Evolutionary conservation across 2,888 invertebrate genomes (phyloP), one percentile per base, ranked within the genome.

Genomic region (Mystacides longicornis): DNA sequence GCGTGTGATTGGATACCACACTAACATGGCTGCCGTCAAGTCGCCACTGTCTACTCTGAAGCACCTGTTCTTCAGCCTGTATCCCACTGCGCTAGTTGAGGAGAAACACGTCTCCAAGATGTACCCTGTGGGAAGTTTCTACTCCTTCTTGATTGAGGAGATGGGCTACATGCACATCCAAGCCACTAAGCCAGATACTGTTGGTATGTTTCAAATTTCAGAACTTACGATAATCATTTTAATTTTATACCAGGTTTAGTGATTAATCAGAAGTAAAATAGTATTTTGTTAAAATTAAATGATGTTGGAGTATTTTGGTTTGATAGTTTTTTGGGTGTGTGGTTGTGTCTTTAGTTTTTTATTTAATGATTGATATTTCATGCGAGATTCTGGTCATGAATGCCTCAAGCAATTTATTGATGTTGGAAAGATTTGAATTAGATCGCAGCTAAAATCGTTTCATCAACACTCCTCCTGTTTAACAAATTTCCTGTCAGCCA

Each of bases 111-210:
- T 69, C 11, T 70, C 77, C 11, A 74, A 66, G 64, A 69, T 80
- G 66, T 82, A 80, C 63, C 82, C 83, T 0, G 51, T 81, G 5
- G 64, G 62, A 2, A 68, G 71, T 1, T 69, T 66, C 59, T 67
- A 64, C 55, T 11, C 21, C n/a, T 2, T 37, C 20, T 16, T 58
- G 3, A 54, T 80, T 49, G 70, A 74, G 49, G 83, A 85, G 66
- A 67, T 65, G 27, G 85, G 84, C 0, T 85, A 84, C 63, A 62
- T 86, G 61, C 89, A 90, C 68, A 63, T 91, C 19, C 92, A 92
- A 67, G 78, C 82, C 0, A 88, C 89, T 0, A 92, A 89, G 67
- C 92, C 92, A 11, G 91, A 92, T 67, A 89, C 90, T 0, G 73
- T 88, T 52, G 90, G 89, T 86, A 66, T 69, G 72, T 20, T 3